Base-by-base conservation (phyloP, 2,113 vertebrate genomes). In the Gnathonemus longibarbis region DNA sequence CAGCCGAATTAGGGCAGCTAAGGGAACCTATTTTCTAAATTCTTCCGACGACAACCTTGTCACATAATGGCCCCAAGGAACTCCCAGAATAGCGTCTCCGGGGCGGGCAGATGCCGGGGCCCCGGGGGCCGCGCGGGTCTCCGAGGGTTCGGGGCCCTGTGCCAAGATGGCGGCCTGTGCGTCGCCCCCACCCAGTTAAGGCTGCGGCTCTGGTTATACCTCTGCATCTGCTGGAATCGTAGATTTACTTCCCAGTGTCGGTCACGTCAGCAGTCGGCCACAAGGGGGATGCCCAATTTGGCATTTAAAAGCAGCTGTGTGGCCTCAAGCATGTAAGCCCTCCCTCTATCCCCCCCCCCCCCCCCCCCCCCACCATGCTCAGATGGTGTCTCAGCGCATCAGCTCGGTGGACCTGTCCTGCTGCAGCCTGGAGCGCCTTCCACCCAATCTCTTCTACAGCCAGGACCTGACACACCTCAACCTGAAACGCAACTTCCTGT, bases 381-480 rank as follows among this genome's bases (percentile, higher is more conserved):
- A 99, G 98, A 96, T 99, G 95, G 98, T 98, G 89, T 99, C 98
- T 35, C 98, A 99, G 91, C 97, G 98, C 80, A 99, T 99, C 94
- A 98, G 97, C 94, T 99, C 98, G 0, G 98, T 99, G 91, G 98
- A 99, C 94, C 96, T 99, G 92, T 99, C 98, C 0, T 98, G 98
- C 93, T 99, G 98, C 94, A 99, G 97, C 94, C 93, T 99, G 94
- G 98, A 99, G 90, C 96, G 97, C 85, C 96, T 99, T 89, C 98
- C 98, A 90, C 96, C 96, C 91, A 99, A 99, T 92, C 96, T 99
- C 90, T 99, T 99, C 95, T 99, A 98, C 93, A 99, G 98, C 95
- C 98, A 98, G 92, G 98, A 99, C 94, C 97, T 99, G 92, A 99
- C 98, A 91, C 98, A 99, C 94, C 98, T 99, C 93, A 99, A 99